phyloP scores from a whole-genome alignment of 2,797 vertebrate species.

The Emydoidea blandingii region DNA sequence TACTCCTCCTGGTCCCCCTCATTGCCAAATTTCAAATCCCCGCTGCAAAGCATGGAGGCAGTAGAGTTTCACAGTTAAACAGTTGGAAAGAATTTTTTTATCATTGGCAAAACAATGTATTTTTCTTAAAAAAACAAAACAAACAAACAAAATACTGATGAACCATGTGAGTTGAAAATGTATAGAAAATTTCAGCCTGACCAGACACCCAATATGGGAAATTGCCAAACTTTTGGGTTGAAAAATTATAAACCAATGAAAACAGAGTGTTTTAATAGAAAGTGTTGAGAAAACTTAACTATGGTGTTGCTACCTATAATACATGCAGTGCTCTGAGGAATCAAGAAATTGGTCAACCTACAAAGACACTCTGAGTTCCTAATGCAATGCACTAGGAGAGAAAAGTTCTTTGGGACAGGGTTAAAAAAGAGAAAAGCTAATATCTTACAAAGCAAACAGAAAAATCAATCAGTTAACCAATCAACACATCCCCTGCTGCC shows the following conservation, averaged over 20 bases:
- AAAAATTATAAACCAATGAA: not conserved
- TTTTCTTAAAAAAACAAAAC: not conserved
- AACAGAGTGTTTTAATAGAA: not conserved
- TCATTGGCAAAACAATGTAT: not conserved
- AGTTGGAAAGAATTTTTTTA: not conserved
- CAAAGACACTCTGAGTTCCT: not conserved
- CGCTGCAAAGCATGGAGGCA: not conserved
- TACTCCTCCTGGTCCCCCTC: not conserved
- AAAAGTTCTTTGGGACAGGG: not conserved
- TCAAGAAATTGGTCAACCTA: not conserved
- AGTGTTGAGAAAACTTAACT: not conserved
- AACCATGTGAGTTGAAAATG: no score
- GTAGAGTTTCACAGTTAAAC: not conserved
- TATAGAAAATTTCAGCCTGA: not conserved
- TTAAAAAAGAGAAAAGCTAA: not conserved
- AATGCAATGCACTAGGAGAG: rapidly evolving
- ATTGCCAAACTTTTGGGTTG: not conserved
- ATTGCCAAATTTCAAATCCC: not conserved
- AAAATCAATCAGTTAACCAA: not conserved
- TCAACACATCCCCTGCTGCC: not conserved
- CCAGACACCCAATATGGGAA: not conserved
- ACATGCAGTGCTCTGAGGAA: not conserved
- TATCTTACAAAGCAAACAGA: not conserved
- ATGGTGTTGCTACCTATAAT: not conserved
- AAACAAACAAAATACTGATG: not conserved